These are phyloP conservation scores for Leguminivora glycinivorella DNA, from an alignment of 1,140 invertebrate genomes.

Conservation along the genomic window DNA sequence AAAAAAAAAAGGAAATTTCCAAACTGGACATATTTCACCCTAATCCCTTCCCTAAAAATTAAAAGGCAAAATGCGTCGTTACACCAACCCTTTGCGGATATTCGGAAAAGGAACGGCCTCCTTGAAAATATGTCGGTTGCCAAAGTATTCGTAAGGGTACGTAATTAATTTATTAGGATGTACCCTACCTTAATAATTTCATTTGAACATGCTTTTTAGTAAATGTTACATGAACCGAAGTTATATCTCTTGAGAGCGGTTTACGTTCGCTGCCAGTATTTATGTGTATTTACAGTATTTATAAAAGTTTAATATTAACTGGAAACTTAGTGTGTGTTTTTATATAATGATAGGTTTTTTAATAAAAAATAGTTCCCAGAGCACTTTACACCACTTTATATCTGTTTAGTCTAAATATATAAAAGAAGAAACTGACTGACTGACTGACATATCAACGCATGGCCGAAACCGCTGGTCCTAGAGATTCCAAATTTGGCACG, in stretches of 20 bases:
- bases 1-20: not conserved
- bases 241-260: constrained; percentile 10
- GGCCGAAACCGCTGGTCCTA: too few species aligned
- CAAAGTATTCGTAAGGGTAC: constrained; percentile 25
- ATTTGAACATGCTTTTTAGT: constrained; percentile 24
- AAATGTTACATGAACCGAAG: constrained; percentile 15
- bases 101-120: not conserved
- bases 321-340: too few species aligned
- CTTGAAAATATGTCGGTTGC: constrained; percentile 19
- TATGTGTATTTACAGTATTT: too few species aligned
- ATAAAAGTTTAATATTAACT: not conserved
- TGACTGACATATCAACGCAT: too few species aligned
- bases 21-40: not conserved
- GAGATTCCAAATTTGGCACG: too few species aligned
- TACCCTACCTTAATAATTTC: constrained; percentile 27
- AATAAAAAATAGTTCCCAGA: too few species aligned
- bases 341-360: too few species aligned
- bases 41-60: not conserved
- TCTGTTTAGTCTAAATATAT: too few species aligned
- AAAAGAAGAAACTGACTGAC: too few species aligned
- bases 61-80: not conserved
- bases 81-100: constrained; percentile 3
- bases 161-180: constrained; percentile 28
- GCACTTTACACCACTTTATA: too few species aligned
- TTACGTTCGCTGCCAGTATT: not conserved